Evolutionary conservation across 1,140 invertebrate species (phyloP), one percentile per base, ranked within the genome.

Genomic region (Maniola jurtina): DNA sequence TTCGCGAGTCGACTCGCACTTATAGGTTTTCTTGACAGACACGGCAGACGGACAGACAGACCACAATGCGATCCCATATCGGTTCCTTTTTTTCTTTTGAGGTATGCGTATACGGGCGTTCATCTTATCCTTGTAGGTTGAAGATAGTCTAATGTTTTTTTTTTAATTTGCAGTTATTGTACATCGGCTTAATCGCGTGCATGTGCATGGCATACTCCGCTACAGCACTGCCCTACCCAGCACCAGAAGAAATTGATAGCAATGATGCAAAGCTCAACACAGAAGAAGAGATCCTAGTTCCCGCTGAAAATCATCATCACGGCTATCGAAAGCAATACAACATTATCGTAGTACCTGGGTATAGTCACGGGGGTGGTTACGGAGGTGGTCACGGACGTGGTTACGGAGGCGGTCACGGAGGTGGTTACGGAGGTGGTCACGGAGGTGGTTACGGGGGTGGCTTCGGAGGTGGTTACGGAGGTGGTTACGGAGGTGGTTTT

Each of bases 201-300:
- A 40, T 70, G 15, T 73, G 60, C 59, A 10, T 76, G 40, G 64
- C 79, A 11, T 72, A 70, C 63, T 66, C 67, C 63, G 68, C 67
- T 4, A 45, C 47, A 48, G 70, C 75, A 10, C 8, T 74, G 10
- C 78, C 78, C 9, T 14, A 48, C 14, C 47, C 63, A n/a, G 42
- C 42, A n/a, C n/a, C n/a, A 45, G 42, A 45, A n/a, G 10, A 45
- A 11, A 11, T 0, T 11, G 42, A 45, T 5, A n/a, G 10, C 13
- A 45, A 45, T n/a, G 42, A 45, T 5, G 5, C 9, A 5, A 45
- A 45, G 13, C 13, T 11, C 5, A 1, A 45, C 0, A 45, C 42
- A 6, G 42, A 45, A 11, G 5, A 5, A 6, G 42, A 45, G 42
- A 45, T 5, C 13, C 42, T 45, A 45, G 42, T 45, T n/a, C 42